phyloP scores from a whole-genome alignment of 2,113 vertebrate genomes.

The Dolichotis patagonum region DNA sequence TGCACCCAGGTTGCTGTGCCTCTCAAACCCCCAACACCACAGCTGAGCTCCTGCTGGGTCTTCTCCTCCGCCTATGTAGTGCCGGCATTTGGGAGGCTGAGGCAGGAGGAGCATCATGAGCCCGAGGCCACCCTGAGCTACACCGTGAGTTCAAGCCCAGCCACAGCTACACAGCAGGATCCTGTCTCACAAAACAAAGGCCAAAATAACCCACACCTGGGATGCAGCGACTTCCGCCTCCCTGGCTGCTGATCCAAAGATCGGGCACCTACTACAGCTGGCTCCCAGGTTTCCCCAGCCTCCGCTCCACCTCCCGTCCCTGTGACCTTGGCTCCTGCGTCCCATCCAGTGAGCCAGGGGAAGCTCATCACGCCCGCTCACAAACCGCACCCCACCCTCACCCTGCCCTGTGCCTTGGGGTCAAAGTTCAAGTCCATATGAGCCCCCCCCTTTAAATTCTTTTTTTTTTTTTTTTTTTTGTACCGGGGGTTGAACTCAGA shows the following conservation, averaged over 20 bases:
- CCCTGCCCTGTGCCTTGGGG: background rate
- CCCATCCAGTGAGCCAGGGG: background rate
- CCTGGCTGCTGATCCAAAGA: too few species aligned
- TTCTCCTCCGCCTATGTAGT: background rate
- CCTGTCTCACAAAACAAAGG: background rate
- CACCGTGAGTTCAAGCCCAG: background rate
- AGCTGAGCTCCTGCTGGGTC: background rate
- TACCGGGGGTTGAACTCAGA: too few species aligned
- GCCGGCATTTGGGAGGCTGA: background rate
- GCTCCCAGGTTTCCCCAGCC: background rate
- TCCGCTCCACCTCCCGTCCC: background rate
- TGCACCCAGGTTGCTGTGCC: background rate
- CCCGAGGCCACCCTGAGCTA: background rate
- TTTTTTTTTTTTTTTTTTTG: too few species aligned
- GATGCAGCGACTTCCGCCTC: background rate
- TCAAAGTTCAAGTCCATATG: background rate
- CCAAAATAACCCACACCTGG: background rate
- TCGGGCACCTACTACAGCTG: accelerated
- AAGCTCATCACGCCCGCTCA: background rate
- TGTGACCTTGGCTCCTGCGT: background rate
- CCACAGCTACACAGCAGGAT: background rate
- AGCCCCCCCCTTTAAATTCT: background rate
- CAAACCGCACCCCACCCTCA: too few species aligned
- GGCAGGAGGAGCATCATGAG: background rate
- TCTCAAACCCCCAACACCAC: background rate